Base-by-base conservation (phyloP, 2,113 vertebrate genomes). In the Gulo gulo region DNA sequence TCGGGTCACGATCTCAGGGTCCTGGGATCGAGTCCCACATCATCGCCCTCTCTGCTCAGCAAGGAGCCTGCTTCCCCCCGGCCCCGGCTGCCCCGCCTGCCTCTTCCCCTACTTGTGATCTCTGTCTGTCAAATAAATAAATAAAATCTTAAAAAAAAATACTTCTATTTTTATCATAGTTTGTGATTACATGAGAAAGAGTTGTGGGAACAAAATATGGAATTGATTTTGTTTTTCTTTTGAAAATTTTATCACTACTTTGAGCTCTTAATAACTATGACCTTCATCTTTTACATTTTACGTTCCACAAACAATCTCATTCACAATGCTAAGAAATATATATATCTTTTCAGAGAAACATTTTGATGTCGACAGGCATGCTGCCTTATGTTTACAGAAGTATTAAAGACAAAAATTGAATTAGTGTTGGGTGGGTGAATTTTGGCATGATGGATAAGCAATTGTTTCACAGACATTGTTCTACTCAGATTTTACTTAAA, bases 251-350 rank as follows among this genome's bases (percentile, higher is more conserved):
- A 52, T 50, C 73, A 71, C 6, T 93, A 29, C 10, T 88, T 97
- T 88, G 91, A 29, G 88, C 76, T 94, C n/a, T 88, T 47, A 71
- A 69, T 59, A 71, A 47, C 47, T 82, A 18, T 88, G 82, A 73
- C 36, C 52, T 42, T 88, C 50, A 63, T 80, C 21, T 84, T 82
- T 87, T 95, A 42, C 78, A 93, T 96, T 57, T 96, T 93, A 8
- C 47, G 65, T 84, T 84, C 76, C 45, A 88, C 50, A 82, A 76
- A 50, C 39, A 18, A 50, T 82, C 76, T 69, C 86, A 86, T 34
- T 42, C 21, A 87, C 36, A 42, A 65, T 24, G 16, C 57, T 52
- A 18, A 55, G 7, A 91, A 74, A 34, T 6, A 39, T 34, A 78
- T 45, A 3, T 10, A 26, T 88, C 20, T 89, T 86, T 95, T 82